phyloP scores from a whole-genome alignment of 2,888 invertebrate genomes.

The Pomacea canaliculata region DNA sequence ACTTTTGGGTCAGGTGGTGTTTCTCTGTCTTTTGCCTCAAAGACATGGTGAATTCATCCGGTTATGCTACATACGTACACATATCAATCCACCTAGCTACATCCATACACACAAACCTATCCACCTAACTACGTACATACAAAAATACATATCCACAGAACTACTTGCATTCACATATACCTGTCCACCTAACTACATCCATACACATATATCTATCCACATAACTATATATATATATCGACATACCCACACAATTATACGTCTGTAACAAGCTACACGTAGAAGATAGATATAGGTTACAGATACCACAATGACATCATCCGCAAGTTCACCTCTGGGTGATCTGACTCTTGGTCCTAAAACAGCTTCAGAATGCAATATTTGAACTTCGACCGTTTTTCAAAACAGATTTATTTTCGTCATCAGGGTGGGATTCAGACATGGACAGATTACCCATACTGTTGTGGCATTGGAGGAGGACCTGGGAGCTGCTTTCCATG shows the following conservation, averaged over 20 bases:
- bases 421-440: slow-evolving; percentile 58
- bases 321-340: too few relatives aligned
- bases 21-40: too few relatives aligned
- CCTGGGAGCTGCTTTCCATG: slow-evolving; percentile 54
- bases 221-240: too few relatives aligned
- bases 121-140: not conserved
- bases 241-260: too few relatives aligned
- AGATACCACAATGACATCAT: too few relatives aligned
- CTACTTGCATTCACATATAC: not conserved
- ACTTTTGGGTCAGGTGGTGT: too few relatives aligned
- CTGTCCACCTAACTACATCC: not conserved
- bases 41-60: not conserved
- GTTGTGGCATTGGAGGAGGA: slow-evolving; percentile 50
- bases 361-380: too few relatives aligned
- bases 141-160: not conserved
- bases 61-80: not conserved
- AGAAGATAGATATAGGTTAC: too few relatives aligned
- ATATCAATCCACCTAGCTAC: not conserved
- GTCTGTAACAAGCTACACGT: too few relatives aligned
- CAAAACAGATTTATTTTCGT: not conserved
- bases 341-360: too few relatives aligned
- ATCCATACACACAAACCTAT: not conserved
- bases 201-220: too few relatives aligned
- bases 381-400: too few relatives aligned
- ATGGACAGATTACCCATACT: slow-evolving; percentile 54